phyloP scores from a whole-genome alignment of 2,797 vertebrate species.

The Leptoclinus maculatus region DNA sequence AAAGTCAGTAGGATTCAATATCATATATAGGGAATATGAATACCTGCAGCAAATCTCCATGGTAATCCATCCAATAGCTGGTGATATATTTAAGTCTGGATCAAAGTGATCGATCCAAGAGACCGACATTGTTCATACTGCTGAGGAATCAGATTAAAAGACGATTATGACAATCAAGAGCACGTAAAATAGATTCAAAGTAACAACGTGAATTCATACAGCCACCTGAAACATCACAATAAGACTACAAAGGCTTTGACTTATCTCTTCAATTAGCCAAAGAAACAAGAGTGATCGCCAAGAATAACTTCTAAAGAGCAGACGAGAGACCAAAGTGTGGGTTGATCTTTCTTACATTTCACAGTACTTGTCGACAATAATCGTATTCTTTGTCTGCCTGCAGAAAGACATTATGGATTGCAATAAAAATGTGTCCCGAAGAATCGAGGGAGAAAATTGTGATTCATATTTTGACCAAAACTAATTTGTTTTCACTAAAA shows the following conservation, averaged over 20 bases:
- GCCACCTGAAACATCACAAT: neutral
- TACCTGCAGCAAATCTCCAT: neutral
- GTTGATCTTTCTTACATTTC: neutral
- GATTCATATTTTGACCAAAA: neutral
- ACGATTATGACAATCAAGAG: neutral
- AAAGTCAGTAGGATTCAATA: too few species aligned
- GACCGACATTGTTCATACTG: too few species aligned
- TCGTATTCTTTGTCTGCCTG: neutral
- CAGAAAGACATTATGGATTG: neutral
- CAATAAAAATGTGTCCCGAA: neutral
- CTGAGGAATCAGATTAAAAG: neutral
- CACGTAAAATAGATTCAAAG: neutral
- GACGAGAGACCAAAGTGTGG: neutral
- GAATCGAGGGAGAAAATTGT: neutral
- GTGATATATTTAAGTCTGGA: too few species aligned
- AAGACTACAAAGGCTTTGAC: too few species aligned
- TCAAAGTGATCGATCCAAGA: too few species aligned
- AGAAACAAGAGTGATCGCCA: too few species aligned
- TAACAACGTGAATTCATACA: neutral
- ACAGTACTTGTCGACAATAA: neutral
- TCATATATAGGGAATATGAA: too few species aligned
- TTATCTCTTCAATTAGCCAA: too few species aligned
- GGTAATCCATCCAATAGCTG: too few species aligned
- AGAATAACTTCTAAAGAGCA: neutral
- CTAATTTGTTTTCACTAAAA: neutral